Evolutionary conservation across 1,140 invertebrate genomes (phyloP), one percentile per base, ranked within the genome.

Genomic region (Daktulosphaira vitifoliae): DNA sequence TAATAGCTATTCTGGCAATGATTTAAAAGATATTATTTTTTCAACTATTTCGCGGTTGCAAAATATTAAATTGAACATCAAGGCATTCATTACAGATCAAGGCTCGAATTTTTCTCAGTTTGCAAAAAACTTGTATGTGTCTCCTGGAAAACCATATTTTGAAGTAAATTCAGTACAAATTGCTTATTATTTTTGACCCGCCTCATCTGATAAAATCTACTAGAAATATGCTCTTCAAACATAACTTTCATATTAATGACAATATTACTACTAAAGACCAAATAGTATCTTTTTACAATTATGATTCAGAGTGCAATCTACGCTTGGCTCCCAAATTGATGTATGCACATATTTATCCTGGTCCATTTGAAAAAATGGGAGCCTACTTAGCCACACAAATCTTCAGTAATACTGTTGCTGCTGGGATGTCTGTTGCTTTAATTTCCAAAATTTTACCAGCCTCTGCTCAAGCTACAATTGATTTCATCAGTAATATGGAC

Each of bases 351-450:
- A 51, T 51, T 33, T 33, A 51, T 29, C 49, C 49, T 9, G 15
- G 49, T 13, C n/a, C 26, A 16, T 52, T 26, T 52, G 26, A 52
- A 37, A 52, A 52, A 37, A 52, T 51, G 49, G n/a, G 15, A 16
- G 23, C 16, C 3, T 33, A 51, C 16, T 51, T 51, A 11, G 25
- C 49, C 20, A 52, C 50, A 0, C 50, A 52, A 52, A 18, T 52
- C 3, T 52, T 52, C 33, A 52, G 50, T 20, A 9, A 1, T 6
- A 11, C 29, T 52, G 26, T 52, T 13, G 50, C 50, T 33, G 1
- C 6, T 33, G 29, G 29, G 8, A 52, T 52, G 29, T 33, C n/a
- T 11, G 3, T 22, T 9, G 9, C 16, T 37, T 20, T 33, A 20
- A 2, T 37, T 3, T 7, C 25, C 13, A 9, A 3, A 9, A 16